Evolutionary conservation across 2,797 vertebrate genomes (phyloP), one percentile per base, ranked within the genome.

Genomic region (Danio tinwini): DNA sequence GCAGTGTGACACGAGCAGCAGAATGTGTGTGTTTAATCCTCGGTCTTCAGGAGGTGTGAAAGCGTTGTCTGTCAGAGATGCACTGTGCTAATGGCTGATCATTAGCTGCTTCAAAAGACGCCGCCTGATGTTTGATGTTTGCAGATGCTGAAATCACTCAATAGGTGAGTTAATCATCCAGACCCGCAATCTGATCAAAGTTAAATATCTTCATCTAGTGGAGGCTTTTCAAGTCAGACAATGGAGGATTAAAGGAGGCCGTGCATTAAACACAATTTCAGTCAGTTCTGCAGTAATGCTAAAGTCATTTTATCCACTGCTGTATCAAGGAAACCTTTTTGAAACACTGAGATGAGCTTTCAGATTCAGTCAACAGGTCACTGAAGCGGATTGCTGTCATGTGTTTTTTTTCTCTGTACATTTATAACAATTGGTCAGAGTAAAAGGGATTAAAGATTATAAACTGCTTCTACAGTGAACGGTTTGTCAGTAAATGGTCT

Each of bases 41-140:
- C 29, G 78, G 83, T 83, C 82, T 88, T 58, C 16, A 44, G 49
- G 49, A 82, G 70, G 83, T 82, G 84, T 74, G 81, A 85, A 83
- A 63, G 73, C 67, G 45, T 67, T 59, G 83, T 84, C 80, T 84
- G 55, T 78, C 68, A 52, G 55, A 77, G 61, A 39, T 61, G 73
- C 50, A 72, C 40, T 37, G 81, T 73, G 74, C 61, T 81, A 83
- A 84, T 69, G 81, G 83, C 79, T 80, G 47, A 17, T 83, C 80
- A 85, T 81, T 77, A 87, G 75, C 59, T 75, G 61, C 49, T 74
- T 82, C 74, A 63, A 74, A 83, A 74, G 70, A 29, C 49, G 45
- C 11, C 12, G 8, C 16, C 61, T 75, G n/a, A 37, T 29, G 70
- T 79, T 84, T 84, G 82, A 83, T 80, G 82, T 81, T 61, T 70